These are phyloP conservation scores for Anhinga rufa DNA, from an alignment of 2,113 vertebrate species.

Conservation along the genomic window DNA sequence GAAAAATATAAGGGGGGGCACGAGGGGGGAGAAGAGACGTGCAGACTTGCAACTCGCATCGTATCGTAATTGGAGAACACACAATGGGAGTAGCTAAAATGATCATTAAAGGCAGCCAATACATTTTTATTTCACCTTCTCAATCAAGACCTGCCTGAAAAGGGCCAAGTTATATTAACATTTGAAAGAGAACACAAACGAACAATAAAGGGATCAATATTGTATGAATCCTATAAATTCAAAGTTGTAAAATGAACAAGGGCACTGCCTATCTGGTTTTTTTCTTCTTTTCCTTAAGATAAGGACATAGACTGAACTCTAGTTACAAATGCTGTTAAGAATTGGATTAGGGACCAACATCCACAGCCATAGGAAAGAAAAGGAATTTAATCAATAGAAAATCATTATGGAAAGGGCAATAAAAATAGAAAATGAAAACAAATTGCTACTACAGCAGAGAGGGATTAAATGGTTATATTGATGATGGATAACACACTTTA, in stretches of 20 bases:
- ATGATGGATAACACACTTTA: neutral
- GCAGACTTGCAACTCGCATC: slow-evolving; percentile 11
- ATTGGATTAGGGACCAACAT: neutral
- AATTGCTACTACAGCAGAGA: neutral
- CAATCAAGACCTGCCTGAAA: slow-evolving; percentile 38
- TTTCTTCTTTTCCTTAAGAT: neutral
- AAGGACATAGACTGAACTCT: neutral
- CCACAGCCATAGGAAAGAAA: neutral
- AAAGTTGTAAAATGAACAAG: neutral
- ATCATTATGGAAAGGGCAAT: neutral
- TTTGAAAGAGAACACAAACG: neutral
- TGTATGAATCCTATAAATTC: neutral
- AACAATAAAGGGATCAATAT: slow-evolving; percentile 15
- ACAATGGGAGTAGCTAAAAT: slow-evolving; percentile 47
- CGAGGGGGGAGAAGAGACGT: neutral
- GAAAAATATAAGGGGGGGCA: neutral
- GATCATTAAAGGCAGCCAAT: slow-evolving; percentile 19
- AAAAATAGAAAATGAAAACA: neutral
- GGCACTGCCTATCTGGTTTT: neutral
- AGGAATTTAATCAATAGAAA: neutral
- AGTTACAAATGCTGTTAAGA: neutral
- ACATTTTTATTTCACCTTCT: slow-evolving; percentile 19
- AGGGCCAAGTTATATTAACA: neutral
- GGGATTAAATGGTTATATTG: neutral
- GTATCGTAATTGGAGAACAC: slow-evolving; percentile 17